Conservation (phyloP, 2,113 vertebrate species). For the Seriola dumerili region DNA sequence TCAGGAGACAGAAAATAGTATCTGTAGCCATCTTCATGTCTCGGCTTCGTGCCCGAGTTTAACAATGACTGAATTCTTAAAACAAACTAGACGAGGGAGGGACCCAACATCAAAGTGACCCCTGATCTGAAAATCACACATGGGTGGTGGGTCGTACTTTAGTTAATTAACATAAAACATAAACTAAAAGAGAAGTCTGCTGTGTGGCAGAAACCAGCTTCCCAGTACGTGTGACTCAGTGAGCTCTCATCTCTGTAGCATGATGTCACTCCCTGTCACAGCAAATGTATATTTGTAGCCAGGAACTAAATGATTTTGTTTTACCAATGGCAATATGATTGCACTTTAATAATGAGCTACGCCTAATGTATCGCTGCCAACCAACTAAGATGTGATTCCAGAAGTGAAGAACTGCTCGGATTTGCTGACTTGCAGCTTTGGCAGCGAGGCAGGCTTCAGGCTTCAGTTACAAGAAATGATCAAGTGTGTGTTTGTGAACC, state of each 20-base stretch:
- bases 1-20: background rate
- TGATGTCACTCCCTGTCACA: background rate
- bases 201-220: background rate
- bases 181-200: background rate
- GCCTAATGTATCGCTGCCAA: slow-evolving; percentile 33
- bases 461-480: slow-evolving; percentile 37
- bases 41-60: slow-evolving; percentile 49
- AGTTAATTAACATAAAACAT: slow-evolving; percentile 34
- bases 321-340: slow-evolving; percentile 7
- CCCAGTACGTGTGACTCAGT: background rate
- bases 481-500: slow-evolving; percentile 19
- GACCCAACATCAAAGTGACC: slow-evolving; percentile 46
- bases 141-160: background rate
- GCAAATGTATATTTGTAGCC: background rate
- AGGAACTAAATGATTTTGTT: slow-evolving; percentile 9
- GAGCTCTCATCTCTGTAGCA: background rate
- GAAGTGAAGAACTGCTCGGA: slow-evolving; percentile 24
- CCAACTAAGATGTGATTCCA: slow-evolving; percentile 28
- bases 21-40: slow-evolving; percentile 16
- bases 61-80: slow-evolving; percentile 40
- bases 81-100: slow-evolving; percentile 41
- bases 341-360: slow-evolving; percentile 26
- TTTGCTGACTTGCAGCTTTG: slow-evolving; percentile 56
- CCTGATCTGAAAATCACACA: slow-evolving; percentile 53
- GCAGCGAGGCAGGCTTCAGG: slow-evolving; percentile 2